A percentile compares a stretch with the other conserved stretches of the same genome.
Conservation (phyloP, 1,140 invertebrate genomes). For the Ephestia elutella region DNA sequence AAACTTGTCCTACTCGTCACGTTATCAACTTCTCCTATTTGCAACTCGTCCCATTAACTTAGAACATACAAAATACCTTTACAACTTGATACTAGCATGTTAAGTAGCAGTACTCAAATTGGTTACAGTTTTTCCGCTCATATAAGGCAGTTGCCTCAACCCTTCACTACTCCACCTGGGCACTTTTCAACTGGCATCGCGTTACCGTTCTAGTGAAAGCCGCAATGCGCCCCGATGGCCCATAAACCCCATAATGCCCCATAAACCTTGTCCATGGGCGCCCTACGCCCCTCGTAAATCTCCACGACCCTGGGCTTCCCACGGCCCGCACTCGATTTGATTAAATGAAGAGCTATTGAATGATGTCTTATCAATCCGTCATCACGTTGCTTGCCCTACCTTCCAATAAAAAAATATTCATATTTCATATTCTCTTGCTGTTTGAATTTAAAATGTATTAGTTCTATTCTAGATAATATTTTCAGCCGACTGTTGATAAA, state of each 20-base stretch:
- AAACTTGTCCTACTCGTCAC: too few relatives aligned
- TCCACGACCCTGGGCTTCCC: conserved; percentile 15
- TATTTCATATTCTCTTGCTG: too few relatives aligned
- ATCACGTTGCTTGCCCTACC: not conserved
- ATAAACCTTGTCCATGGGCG: conserved; percentile 35
- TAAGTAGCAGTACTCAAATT: too few relatives aligned
- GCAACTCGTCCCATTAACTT: too few relatives aligned
- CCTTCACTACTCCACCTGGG: not conserved
- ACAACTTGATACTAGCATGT: too few relatives aligned
- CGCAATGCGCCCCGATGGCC: conserved; percentile 25
- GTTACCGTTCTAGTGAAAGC: conserved; percentile 3
- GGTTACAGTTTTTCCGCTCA: too few relatives aligned
- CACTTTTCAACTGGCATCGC: not conserved
- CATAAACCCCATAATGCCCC: conserved; percentile 31
- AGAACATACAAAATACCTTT: too few relatives aligned
- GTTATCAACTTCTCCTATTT: too few relatives aligned
- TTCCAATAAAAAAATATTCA: not conserved
- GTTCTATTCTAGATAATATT: too few relatives aligned
- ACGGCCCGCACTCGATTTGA: conserved; percentile 20
- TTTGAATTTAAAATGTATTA: too few relatives aligned
- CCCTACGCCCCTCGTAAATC: conserved; percentile 27
- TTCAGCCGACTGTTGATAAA: too few relatives aligned
- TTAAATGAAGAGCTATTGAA: conserved; percentile 9
- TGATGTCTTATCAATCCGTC: not conserved
- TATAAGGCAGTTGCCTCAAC: not conserved